Evolutionary conservation across 2,888 invertebrate genomes (phyloP), one percentile per base, ranked within the genome.

Genomic region (Agapostemon virescens): DNA sequence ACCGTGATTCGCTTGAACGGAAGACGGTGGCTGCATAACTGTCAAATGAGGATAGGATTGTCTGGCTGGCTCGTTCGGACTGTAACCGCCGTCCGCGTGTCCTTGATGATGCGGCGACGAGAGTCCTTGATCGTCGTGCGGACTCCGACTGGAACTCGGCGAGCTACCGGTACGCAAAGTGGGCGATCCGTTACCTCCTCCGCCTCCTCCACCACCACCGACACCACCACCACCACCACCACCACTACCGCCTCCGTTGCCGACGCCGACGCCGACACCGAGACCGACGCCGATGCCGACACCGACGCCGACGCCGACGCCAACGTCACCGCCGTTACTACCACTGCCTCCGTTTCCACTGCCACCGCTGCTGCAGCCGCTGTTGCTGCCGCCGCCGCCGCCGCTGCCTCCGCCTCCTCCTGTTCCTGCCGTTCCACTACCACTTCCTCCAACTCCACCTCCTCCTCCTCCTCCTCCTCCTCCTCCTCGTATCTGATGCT

Each of bases 11-110:
- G 79, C 7, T 75, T 89, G 90, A 0, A 90, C 87, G 45, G 90
- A 87, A 15, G 87, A 64, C 0, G 90, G 88, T 6, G 92, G 91
- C 68, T 93, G 93, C 90, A 93, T 91, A 0, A 92, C 87, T 7
- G 93, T 92, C 23, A 93, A 84, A 80, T 92, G 92, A 0, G 93
- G 92, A 77, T 91, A 92, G 13, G 87, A 89, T n/a, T 92, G 91
- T 38, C 91, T 87, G 0, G 84, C 86, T 33, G 89, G 91, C 30
- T 91, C 91, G 66, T 72, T 86, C 5, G 90, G 91, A 67, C 91
- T 92, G 82, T 92, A 92, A 13, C 86, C 87, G 0, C 86, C 88
- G 9, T 91, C 90, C 20, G 83, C 71, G 9, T 88, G 88, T 1
- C 66, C 81, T 40, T 89, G 89, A 5, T 88, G 84, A 71, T 90